A percentile compares a stretch with the other conserved stretches of the same genome.
Conservation (phyloP, 1,140 invertebrate genomes). For the Thalassaphorura encarpata region DNA sequence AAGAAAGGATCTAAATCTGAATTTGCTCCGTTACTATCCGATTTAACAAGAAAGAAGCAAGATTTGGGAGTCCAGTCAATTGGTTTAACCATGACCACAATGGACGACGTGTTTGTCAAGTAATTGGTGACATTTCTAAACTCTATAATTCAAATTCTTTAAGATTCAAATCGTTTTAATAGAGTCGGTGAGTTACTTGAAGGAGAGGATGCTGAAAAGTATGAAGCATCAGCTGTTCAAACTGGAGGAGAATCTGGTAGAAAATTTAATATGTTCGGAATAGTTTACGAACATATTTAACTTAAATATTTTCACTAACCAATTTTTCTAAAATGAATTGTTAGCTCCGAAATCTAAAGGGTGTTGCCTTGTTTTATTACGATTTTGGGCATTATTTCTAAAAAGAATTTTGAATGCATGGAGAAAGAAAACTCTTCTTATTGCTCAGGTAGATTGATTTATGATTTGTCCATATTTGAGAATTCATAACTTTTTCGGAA, state of each 20-base stretch:
- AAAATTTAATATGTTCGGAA: constrained; percentile 80
- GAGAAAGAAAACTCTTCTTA: constrained; percentile 16
- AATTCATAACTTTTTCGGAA: not conserved
- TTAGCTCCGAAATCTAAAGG: not conserved
- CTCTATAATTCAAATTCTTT: not conserved
- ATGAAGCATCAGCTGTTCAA: constrained; percentile 57
- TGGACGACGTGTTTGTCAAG: constrained; percentile 32
- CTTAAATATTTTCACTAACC: not conserved
- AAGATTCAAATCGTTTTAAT: not conserved
- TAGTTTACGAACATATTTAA: constrained; percentile 45
- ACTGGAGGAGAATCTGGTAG: constrained; percentile 65
- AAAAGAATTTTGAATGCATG: constrained; percentile 23
- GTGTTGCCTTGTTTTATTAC: constrained; percentile 11
- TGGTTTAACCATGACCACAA: constrained; percentile 28
- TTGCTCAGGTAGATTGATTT: constrained; percentile 21
- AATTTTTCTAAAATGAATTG: not conserved
- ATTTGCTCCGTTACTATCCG: constrained; percentile 29
- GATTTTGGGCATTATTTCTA: constrained; percentile 20
- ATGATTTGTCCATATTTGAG: not conserved
- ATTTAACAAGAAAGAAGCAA: constrained; percentile 17
- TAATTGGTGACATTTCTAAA: too few relatives aligned
- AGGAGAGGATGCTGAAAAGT: too few relatives aligned
- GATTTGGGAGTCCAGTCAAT: constrained; percentile 26
- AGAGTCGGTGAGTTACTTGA: not conserved
- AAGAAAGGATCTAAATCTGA: constrained; percentile 7